These are phyloP conservation scores for Spinus olivaceus DNA, from an alignment of 2,797 vertebrate genomes.

Conservation along the genomic window DNA sequence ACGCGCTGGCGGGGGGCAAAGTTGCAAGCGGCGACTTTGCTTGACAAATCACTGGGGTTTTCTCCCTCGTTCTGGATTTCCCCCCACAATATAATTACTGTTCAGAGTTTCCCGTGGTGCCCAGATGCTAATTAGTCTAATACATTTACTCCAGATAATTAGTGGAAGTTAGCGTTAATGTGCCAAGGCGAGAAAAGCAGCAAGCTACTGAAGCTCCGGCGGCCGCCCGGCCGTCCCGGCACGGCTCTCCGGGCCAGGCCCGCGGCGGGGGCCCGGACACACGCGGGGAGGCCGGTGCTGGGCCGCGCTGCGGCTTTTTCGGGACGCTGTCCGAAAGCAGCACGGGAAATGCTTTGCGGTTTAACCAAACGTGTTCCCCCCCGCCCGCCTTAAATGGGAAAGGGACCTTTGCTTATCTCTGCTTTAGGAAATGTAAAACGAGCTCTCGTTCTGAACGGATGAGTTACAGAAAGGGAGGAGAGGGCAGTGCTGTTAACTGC, in stretches of 20 bases:
- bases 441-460: not conserved
- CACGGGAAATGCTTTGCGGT: not conserved
- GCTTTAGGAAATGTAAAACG: not conserved
- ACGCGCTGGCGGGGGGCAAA: not conserved
- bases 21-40: not conserved
- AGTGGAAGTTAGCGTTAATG: constrained; percentile 29
- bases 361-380: not conserved
- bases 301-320: not conserved
- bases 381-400: not conserved
- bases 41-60: not conserved
- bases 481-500: not conserved
- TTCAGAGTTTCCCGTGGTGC: constrained; percentile 49
- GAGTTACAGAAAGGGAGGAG: not conserved
- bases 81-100: constrained; percentile 31
- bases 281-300: not conserved
- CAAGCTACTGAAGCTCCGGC: not conserved
- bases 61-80: not conserved
- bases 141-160: constrained; percentile 37
- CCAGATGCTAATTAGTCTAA: constrained; percentile 46
- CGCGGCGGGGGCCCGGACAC: not conserved
- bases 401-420: not conserved
- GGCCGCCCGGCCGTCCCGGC: not conserved
- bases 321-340: not conserved
- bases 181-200: not conserved
- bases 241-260: not conserved